Evolutionary conservation across 2,888 invertebrate genomes (phyloP), one percentile per base, ranked within the genome.

Genomic region (Meandrusa payeni): DNA sequence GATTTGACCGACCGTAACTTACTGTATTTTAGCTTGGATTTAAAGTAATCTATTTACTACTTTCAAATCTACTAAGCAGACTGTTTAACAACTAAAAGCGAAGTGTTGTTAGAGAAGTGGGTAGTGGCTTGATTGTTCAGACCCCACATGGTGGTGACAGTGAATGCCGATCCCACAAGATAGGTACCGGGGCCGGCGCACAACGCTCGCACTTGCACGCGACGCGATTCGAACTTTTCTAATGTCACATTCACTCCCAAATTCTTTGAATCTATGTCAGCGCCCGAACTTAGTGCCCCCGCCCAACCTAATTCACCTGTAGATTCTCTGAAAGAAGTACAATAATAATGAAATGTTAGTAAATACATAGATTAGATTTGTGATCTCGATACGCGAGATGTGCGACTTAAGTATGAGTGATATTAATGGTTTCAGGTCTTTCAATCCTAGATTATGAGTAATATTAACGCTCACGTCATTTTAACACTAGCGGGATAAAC

Each of bases 101-200:
- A 82, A 2, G 81, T 72, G 52, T 82, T 74, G 48, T 72, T 69
- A 5, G 76, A 65, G 29, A 65, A 47, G 44, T 69, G 51, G 1
- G 76, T 61, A 24, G 69, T 58, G 41, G 67, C 58, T 5, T 59
- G 56, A 27, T 50, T 58, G 40, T 56, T 50, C 27, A 50, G 58
- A 11, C 57, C 61, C 26, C 54, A 51, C 15, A 51, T 44, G 38
- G 72, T 57, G 46, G 70, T 60, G 22, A 78, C 57, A 5, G 89
- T 85, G 62, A 93, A 85, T 34, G 91, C 89, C 5, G 91, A 86
- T 31, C 92, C 92, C 46, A 93, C 81, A 55, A 92, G 90, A 69
- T 91, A 93, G 3, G 92, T 91, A 44, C 93, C 93, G 19, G 93
- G 90, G 22, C 89, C 77, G 13, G 91, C 88, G 53, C 92, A 82